phyloP scores from a whole-genome alignment of 2,797 vertebrate genomes.

The Enteromius fasciolatus region DNA sequence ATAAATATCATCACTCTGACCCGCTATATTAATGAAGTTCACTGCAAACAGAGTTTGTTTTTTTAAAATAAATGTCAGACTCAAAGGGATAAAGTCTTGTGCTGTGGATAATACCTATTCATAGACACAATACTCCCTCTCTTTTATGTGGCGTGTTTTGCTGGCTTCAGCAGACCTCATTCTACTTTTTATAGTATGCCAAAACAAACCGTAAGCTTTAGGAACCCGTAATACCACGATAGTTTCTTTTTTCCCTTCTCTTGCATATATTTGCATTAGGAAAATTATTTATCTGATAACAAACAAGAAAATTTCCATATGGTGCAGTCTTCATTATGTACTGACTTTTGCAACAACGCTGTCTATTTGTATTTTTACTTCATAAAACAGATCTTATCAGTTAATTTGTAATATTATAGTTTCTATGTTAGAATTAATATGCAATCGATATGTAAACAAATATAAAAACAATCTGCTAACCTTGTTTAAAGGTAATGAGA shows the following conservation, averaged over 20 bases:
- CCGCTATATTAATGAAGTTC: not conserved
- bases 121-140: not conserved
- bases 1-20: not conserved
- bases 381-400: not conserved
- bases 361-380: not conserved
- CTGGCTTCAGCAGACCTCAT: constrained; percentile 2
- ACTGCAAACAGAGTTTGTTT: not conserved
- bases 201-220: constrained; percentile 3
- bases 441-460: too few species aligned
- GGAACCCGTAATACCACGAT: not conserved
- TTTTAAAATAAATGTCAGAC: not conserved
- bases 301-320: constrained; percentile 1
- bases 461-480: constrained; percentile 70
- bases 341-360: not conserved
- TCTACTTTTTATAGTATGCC: not conserved
- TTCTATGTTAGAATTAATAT: not conserved
- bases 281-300: not conserved
- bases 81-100: constrained; percentile 1
- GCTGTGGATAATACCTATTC: not conserved
- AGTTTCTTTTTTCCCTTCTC: not conserved
- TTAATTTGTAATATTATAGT: not conserved
- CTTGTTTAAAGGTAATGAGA: constrained; percentile 98
- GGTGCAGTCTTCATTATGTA: not conserved
- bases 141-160: constrained; percentile 6
- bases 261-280: constrained; percentile 38